These are phyloP conservation scores for Acrossocheilus fasciatus DNA, from an alignment of 2,797 vertebrate species.

Conservation along the genomic window DNA sequence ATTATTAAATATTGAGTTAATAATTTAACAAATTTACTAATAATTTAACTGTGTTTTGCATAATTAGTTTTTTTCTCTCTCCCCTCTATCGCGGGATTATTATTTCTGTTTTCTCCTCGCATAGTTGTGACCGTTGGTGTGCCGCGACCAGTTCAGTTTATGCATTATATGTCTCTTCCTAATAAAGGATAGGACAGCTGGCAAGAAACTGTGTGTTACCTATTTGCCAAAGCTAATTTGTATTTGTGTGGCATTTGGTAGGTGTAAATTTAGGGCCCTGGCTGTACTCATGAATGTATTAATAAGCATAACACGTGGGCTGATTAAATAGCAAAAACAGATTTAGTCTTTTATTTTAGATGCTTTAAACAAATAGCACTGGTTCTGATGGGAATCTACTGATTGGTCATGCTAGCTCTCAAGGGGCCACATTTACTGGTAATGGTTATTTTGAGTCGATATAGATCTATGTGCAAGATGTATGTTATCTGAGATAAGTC, in stretches of 20 bases:
- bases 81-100: too few relatives aligned
- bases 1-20: too few relatives aligned
- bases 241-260: neutral
- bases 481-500: neutral
- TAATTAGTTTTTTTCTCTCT: too few relatives aligned
- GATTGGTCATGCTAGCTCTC: neutral
- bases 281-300: neutral
- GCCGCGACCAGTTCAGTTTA: neutral
- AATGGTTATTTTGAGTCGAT: neutral
- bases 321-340: neutral
- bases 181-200: neutral
- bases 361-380: neutral
- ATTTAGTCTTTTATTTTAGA: neutral
- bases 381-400: neutral
- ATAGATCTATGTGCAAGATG: neutral
- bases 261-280: neutral
- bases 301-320: neutral
- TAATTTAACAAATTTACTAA: too few relatives aligned
- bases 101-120: too few relatives aligned
- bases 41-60: too few relatives aligned
- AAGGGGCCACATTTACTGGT: neutral
- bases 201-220: neutral
- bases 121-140: neutral
- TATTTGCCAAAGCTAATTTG: neutral
- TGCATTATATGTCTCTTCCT: neutral